Evolutionary conservation across 1,140 invertebrate species (phyloP).

Genomic region (Phortica variegata): DNA sequence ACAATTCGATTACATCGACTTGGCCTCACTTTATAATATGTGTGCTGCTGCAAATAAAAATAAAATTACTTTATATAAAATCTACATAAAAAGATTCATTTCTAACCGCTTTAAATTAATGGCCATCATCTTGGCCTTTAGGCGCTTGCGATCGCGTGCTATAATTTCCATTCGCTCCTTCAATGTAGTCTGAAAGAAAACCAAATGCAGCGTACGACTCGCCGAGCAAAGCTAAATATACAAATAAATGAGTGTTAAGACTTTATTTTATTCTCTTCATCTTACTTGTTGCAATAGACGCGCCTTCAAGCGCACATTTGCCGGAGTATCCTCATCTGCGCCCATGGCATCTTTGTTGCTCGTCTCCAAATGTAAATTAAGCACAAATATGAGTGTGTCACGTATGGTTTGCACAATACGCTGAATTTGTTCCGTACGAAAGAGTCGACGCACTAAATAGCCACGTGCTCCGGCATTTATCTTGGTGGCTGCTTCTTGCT

Average conservation of each 20-base stretch:
- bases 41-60: no score
- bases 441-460: slow-evolving; percentile 74
- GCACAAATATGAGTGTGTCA: slow-evolving; percentile 73
- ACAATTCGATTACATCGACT: no score
- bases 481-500: slow-evolving; percentile 62
- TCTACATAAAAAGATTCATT: no score
- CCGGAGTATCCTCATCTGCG: slow-evolving; percentile 59
- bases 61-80: no score
- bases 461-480: slow-evolving; percentile 78
- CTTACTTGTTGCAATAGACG: slow-evolving; percentile 66
- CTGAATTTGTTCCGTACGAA: slow-evolving; percentile 78
- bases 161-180: slow-evolving; percentile 65
- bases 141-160: slow-evolving; percentile 55
- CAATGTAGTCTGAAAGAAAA: slow-evolving; percentile 60
- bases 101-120: slow-evolving; percentile 33
- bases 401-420: slow-evolving; percentile 77
- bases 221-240: slow-evolving; percentile 62
- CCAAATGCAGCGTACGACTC: slow-evolving; percentile 64
- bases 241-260: not conserved
- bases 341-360: slow-evolving; percentile 58
- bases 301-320: slow-evolving; percentile 66
- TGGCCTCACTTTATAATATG: no score
- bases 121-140: slow-evolving; percentile 33
- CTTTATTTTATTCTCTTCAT: not conserved
- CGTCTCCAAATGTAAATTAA: slow-evolving; percentile 70